Base-by-base conservation (phyloP, 2,888 invertebrate species). In the Eupithecia vulgata region DNA sequence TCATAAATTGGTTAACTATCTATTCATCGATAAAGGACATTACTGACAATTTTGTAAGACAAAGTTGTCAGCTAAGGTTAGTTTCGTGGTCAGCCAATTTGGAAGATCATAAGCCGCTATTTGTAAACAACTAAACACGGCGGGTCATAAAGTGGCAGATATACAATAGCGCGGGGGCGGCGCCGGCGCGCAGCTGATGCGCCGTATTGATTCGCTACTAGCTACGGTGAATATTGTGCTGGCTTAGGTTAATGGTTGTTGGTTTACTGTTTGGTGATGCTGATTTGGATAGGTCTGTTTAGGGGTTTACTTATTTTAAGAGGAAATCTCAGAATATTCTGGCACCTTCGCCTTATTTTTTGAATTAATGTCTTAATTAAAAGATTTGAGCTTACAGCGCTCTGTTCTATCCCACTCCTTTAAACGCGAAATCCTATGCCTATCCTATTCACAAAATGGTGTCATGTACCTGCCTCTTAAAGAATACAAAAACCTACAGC, bases 151-250 rank as follows among this genome's bases (percentile, higher is more conserved):
- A 71, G 25, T 70, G 71, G 68, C 48, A 75, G 67, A 67, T 57
- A 70, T 79, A 91, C 90, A 91, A 91, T 90, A 81, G 88, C 75
- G 87, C 83, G 91, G 88, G 88, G 91, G 91, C 90, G 90, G 85
- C 73, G 84, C 72, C 79, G 21, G 65, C 64, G 83, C 64, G 83
- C 85, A 84, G 83, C 84, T 75, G 84, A 84, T 82, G 80, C 77
- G 78, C 81, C 78, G 81, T 79, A 83, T 81, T 81, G 81, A 82
- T 82, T 82, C 80, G 82, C 81, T 81, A 80, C 79, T 81, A 45
- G 70, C 66, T 71, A 73, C 67, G 52, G 10, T 68, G 34, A 74
- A 76, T 74, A 73, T 72, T 74, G 70, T 72, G 70, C 67, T 75
- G 68, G 68, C 45, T 75, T 75, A 65, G 71, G 71, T 62, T 70